A percentile compares a stretch with the other conserved stretches of the same genome.
Evolutionary conservation across 2,113 vertebrate species (phyloP).

Genomic region (Zapornia atra): DNA sequence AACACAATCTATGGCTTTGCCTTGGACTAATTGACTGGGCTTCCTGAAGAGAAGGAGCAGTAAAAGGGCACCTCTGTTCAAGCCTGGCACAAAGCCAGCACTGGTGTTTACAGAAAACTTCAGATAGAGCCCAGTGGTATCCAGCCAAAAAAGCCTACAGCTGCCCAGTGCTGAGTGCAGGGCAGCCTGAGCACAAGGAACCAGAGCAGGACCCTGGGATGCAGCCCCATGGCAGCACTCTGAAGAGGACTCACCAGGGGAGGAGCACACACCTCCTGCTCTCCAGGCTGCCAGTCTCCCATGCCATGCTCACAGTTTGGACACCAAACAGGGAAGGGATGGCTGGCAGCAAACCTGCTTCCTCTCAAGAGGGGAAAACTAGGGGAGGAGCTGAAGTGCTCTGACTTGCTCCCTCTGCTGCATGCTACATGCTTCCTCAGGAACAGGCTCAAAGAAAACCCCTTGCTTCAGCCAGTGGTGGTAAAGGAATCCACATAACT

Average conservation of each 20-base stretch:
- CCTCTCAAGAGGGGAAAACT: not conserved
- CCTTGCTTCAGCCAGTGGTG: not conserved
- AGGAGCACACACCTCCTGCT: not conserved
- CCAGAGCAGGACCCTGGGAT: constrained; percentile 52
- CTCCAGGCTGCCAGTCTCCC: not conserved
- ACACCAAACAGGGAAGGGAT: not conserved
- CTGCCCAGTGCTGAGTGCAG: constrained; percentile 59
- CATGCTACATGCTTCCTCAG: not conserved
- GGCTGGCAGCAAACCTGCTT: not conserved
- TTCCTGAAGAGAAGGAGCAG: constrained; percentile 80
- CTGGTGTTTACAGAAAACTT: constrained; percentile 82
- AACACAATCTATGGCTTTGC: constrained; percentile 56
- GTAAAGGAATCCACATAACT: not conserved
- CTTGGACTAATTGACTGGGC: constrained; percentile 72
- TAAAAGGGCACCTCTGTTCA: constrained; percentile 81
- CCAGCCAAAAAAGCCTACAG: constrained; percentile 76
- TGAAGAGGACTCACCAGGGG: constrained; percentile 14
- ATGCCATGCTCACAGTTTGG: not conserved
- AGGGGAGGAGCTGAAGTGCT: not conserved
- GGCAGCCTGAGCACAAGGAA: constrained; percentile 51
- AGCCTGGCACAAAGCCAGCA: constrained; percentile 76
- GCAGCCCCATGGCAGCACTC: constrained; percentile 22
- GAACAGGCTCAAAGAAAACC: not conserved
- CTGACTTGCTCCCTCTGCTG: not conserved
- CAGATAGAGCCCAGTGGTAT: constrained; percentile 64